Evolutionary conservation across 92 coral and sea anemone species (phyloP).

Genomic region (Hydrozoanthus gracilis): DNA sequence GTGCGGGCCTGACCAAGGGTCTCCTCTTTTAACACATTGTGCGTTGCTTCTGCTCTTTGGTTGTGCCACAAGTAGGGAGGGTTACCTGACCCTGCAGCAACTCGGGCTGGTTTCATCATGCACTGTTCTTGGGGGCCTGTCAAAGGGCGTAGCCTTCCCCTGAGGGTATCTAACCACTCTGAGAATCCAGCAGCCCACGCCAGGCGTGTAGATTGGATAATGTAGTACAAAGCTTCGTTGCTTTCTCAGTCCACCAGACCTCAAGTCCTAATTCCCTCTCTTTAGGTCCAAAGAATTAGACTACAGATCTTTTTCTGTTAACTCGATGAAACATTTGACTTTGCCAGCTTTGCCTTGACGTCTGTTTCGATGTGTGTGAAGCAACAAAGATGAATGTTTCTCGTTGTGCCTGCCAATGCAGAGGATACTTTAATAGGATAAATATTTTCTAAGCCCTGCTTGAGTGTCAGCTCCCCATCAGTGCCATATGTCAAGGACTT

Average conservation of each 20-base stretch:
- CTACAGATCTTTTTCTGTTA: constrained; percentile 3
- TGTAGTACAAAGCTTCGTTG: constrained; percentile 13
- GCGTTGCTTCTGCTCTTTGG: constrained; percentile 49
- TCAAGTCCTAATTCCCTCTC: constrained; percentile 11
- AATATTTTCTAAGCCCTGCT: too few relatives aligned
- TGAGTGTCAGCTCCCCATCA: too few relatives aligned
- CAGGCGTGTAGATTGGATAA: not conserved
- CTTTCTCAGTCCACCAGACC: constrained; percentile 42
- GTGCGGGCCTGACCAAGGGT: constrained; percentile 17
- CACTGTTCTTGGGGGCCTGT: not conserved
- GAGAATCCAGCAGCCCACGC: constrained; percentile 38
- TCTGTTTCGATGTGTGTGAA: constrained; percentile 46
- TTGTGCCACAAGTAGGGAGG: constrained; percentile 56
- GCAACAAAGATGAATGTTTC: constrained; percentile 41
- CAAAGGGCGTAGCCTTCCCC: constrained; percentile 18
- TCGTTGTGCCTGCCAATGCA: constrained; percentile 4
- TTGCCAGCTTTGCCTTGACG: constrained; percentile 27
- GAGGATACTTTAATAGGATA: too few relatives aligned
- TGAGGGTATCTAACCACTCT: constrained; percentile 23
- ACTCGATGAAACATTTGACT: constrained; percentile 13
- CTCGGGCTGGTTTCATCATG: constrained; percentile 45
- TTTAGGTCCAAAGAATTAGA: constrained; percentile 25
- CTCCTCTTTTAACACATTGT: constrained; percentile 42
- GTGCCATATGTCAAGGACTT: too few relatives aligned
- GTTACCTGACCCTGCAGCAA: constrained; percentile 51